Conservation (phyloP, 35 echinoderm and acorn worm species). For the Lytechinus pictus region DNA sequence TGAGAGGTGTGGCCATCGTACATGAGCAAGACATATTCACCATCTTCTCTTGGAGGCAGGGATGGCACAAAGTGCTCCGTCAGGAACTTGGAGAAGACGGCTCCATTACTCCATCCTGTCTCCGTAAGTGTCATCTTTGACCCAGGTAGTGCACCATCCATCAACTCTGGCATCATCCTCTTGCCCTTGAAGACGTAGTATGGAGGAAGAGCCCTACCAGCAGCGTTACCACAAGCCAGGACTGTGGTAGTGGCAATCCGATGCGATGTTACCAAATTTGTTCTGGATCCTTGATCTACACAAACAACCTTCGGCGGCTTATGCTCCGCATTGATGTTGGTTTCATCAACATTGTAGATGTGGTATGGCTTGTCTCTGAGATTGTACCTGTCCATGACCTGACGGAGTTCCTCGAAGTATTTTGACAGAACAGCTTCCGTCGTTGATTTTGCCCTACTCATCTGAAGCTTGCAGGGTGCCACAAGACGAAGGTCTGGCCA, state of each 20-base stretch:
- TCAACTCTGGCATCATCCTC: not conserved
- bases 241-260: constrained; percentile 15
- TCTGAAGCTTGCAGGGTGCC: not conserved
- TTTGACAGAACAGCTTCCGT: not conserved
- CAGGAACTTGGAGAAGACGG: no score
- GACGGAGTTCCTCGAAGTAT: not conserved
- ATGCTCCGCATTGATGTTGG: not conserved
- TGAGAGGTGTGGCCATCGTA: not conserved
- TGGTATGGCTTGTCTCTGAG: not conserved
- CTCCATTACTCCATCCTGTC: no score
- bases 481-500: not conserved
- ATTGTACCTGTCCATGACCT: not conserved
- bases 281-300: not conserved
- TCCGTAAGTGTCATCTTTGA: not conserved
- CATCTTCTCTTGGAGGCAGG: not conserved
- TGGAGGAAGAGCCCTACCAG: constrained; percentile 5
- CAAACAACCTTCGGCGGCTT: not conserved
- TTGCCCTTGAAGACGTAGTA: constrained; percentile 29
- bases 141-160: constrained; percentile 2
- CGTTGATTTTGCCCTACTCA: not conserved
- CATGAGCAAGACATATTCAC: not conserved
- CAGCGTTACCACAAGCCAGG: not conserved
- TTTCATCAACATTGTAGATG: not conserved
- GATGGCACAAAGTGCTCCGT: not conserved
- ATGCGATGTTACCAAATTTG: not conserved